A percentile compares a stretch with the other conserved stretches of the same genome.
phyloP scores from a whole-genome alignment of 2,113 vertebrate genomes.

The Labeo rohita region DNA sequence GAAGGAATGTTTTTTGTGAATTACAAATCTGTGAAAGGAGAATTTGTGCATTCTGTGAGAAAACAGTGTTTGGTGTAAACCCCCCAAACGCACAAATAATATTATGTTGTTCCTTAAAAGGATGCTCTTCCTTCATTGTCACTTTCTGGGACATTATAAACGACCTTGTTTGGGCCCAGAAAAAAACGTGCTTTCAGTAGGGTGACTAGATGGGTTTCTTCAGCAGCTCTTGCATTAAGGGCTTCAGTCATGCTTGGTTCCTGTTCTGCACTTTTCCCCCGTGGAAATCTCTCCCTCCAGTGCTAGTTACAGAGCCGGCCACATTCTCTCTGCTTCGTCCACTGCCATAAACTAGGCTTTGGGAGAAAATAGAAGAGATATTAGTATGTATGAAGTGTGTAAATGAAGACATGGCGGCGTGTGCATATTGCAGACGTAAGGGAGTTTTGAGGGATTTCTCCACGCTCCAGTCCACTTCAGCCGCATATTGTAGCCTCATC shows the following conservation, averaged over 20 bases:
- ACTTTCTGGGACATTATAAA: not conserved
- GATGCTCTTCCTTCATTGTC: constrained; percentile 23
- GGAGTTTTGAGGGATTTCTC: constrained; percentile 69
- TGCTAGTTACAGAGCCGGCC: constrained; percentile 59
- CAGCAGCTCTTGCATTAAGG: constrained; percentile 45
- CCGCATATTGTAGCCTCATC: constrained; percentile 73
- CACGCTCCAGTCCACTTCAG: constrained; percentile 67
- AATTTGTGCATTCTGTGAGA: constrained; percentile 4
- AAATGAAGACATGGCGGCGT: constrained; percentile 69
- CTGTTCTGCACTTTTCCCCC: constrained; percentile 44
- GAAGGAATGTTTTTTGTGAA: not conserved
- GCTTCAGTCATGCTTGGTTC: constrained; percentile 48
- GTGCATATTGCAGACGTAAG: constrained; percentile 73
- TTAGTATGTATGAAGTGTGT: constrained; percentile 75
- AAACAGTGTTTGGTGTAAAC: not conserved
- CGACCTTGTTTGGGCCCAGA: not conserved
- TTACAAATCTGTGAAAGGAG: constrained; percentile 3
- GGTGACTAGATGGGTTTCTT: constrained; percentile 48
- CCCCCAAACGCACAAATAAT: constrained; percentile 5
- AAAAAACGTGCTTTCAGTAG: constrained; percentile 42
- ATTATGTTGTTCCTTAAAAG: constrained; percentile 21
- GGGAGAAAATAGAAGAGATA: constrained; percentile 55
- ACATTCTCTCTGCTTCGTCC: constrained; percentile 43
- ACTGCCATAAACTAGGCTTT: constrained; percentile 54
- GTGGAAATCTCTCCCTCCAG: constrained; percentile 50